These are phyloP conservation scores for Ooceraea biroi DNA, from an alignment of 1,140 invertebrate species.

Conservation along the genomic window DNA sequence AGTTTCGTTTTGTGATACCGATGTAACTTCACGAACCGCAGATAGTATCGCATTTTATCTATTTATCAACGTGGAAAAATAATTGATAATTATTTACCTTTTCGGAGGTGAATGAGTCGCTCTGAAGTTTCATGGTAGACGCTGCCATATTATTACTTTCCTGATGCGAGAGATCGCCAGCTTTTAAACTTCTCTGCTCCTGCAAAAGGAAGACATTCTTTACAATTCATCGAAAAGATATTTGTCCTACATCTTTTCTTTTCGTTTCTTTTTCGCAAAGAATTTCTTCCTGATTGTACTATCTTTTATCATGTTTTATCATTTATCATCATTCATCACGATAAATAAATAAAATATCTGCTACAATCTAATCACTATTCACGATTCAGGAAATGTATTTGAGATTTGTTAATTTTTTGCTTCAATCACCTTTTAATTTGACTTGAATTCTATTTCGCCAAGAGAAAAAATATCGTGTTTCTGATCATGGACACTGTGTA, in stretches of 20 bases:
- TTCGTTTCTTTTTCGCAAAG: background rate
- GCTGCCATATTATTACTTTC: constrained; percentile 93
- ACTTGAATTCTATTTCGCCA: background rate
- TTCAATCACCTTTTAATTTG: background rate
- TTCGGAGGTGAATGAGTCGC: constrained; percentile 94
- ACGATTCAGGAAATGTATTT: background rate
- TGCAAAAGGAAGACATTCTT: constrained; percentile 83
- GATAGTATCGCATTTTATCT: no score
- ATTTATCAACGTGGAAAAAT: no score
- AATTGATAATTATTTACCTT: constrained; percentile 85
- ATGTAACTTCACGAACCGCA: background rate
- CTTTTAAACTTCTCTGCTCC: constrained; percentile 93
- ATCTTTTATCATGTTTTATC: no score
- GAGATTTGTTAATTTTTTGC: background rate
- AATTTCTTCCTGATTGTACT: no score
- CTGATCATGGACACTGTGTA: background rate
- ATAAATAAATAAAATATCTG: background rate
- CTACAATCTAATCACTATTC: background rate
- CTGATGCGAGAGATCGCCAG: constrained; percentile 93
- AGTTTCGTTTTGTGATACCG: background rate
- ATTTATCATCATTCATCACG: background rate
- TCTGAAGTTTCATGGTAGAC: constrained; percentile 93
- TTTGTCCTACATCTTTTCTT: background rate
- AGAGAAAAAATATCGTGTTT: background rate
- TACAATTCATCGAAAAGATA: background rate